Evolutionary conservation across 30 jellyfish, hydroid and myxozoan species (phyloP), one percentile per base, ranked within the genome.

Genomic region (Turritopsis rubra): DNA sequence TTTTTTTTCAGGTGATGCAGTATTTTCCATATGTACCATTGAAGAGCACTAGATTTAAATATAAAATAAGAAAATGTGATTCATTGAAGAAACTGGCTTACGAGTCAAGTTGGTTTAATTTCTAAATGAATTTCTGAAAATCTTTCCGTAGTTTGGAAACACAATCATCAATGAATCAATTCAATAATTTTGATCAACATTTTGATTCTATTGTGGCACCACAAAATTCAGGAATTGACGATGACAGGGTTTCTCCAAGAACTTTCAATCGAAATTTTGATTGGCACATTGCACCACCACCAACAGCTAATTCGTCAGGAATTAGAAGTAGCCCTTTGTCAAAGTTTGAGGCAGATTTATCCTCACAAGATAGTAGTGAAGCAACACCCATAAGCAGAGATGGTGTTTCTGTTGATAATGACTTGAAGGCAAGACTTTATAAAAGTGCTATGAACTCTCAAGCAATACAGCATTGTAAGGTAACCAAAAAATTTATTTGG

Each of bases 181-280:
- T 41, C 60, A 41, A 41, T 41, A 41, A 41, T 13, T 41, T 41
- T 41, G 60, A 41, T 13, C 60, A 41, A 41, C 13, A 41, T 41
- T 41, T 41, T 41, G 89, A 73, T 18, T 79, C n/a, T n/a, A n/a
- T 54, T 66, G 72, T 75, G 27, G 95, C 82, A 25, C 95, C 95
- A 8, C 89, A 87, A 52, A 87, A 87, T 66, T 87, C 95, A 66
- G 71, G 74, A 65, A 86, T 81, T 21, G 95, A 87, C 79, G 86
- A 75, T 9, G 77, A 83, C 71, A 85, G 76, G 29, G 25, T 30
- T 29, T 68, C 82, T 3, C 87, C 17, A 66, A 28, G 26, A 18
- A n/a, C 53, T 23, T 53, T 13, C 28, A 31, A 52, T 53, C 85
- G 18, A 77, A 52, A 81, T 73, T 53, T 71, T 16, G 76, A 8